Percentiles rank a stretch among this genome's conserved stretches.
phyloP scores from a whole-genome alignment of 2,888 invertebrate species.

The Lochmaea capreae region DNA sequence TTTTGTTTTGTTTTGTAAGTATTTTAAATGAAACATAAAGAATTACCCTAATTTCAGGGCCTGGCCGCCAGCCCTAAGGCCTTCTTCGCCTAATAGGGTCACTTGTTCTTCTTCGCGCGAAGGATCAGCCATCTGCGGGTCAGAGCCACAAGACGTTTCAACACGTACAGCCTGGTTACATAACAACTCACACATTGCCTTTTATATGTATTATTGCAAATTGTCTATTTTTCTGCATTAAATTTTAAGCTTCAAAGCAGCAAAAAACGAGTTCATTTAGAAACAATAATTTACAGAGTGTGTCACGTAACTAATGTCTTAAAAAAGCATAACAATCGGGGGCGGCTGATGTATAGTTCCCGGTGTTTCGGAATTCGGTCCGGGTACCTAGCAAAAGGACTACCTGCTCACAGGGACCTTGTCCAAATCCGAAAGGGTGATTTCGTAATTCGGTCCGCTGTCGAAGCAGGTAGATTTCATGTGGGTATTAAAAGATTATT shows the following conservation, averaged over 20 bases:
- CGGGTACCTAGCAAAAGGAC: too few species aligned
- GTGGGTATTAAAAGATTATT: too few species aligned
- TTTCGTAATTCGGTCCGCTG: too few species aligned
- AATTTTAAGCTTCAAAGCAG: not conserved
- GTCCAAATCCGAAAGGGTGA: too few species aligned
- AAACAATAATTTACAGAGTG: not conserved
- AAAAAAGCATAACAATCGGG: too few species aligned
- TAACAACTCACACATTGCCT: slow-evolving; percentile 71
- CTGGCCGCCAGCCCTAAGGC: slow-evolving; percentile 93
- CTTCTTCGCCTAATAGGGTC: slow-evolving; percentile 96
- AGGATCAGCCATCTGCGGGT: slow-evolving; percentile 95
- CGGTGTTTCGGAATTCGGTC: too few species aligned
- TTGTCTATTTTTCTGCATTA: not conserved
- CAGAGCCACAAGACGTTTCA: slow-evolving; percentile 54
- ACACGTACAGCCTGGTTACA: slow-evolving; percentile 77
- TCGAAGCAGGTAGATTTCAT: too few species aligned
- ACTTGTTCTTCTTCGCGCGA: slow-evolving; percentile 96
- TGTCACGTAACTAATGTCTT: not conserved
- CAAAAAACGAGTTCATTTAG: not conserved
- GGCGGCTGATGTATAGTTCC: too few species aligned
- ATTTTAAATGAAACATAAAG: slow-evolving; percentile 50
- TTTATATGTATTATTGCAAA: slow-evolving; percentile 22
- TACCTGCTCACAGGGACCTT: too few species aligned
- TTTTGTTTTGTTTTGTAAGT: not conserved
- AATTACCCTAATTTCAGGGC: slow-evolving; percentile 98